Evolutionary conservation across 2,888 invertebrate genomes (phyloP).

Genomic region (Geophilus truncorum): DNA sequence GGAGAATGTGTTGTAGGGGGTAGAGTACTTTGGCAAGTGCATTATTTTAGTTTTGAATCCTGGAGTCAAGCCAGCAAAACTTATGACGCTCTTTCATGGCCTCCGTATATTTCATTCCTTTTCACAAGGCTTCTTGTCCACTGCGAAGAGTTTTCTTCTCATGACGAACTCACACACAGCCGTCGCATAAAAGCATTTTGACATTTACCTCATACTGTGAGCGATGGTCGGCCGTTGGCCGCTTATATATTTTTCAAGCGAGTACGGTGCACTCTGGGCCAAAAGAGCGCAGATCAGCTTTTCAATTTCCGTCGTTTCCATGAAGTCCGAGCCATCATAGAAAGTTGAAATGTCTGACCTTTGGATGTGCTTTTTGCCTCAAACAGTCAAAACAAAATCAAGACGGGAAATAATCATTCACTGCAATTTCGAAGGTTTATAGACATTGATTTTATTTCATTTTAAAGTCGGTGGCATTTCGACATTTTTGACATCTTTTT

Average conservation of each 20-base stretch:
- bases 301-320: slow-evolving; percentile 16
- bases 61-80: background rate
- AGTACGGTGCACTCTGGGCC: background rate
- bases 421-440: background rate
- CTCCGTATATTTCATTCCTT: slow-evolving; percentile 1
- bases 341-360: background rate
- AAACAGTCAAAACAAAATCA: background rate
- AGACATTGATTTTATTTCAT: background rate
- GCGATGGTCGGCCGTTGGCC: slow-evolving; percentile 2
- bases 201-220: slow-evolving; percentile 20
- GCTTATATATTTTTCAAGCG: slow-evolving; percentile 10
- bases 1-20: background rate
- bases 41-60: background rate
- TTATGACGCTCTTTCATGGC: background rate
- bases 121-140: background rate
- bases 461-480: no score
- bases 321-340: background rate
- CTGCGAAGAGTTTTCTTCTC: background rate
- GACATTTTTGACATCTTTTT: no score
- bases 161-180: background rate
- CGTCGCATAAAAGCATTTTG: slow-evolving; percentile 15
- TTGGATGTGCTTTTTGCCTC: background rate
- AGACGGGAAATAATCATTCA: background rate
- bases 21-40: background rate
- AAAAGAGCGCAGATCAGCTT: background rate